Evolutionary conservation across 2,113 vertebrate species (phyloP).

Genomic region (Steatornis caripensis): DNA sequence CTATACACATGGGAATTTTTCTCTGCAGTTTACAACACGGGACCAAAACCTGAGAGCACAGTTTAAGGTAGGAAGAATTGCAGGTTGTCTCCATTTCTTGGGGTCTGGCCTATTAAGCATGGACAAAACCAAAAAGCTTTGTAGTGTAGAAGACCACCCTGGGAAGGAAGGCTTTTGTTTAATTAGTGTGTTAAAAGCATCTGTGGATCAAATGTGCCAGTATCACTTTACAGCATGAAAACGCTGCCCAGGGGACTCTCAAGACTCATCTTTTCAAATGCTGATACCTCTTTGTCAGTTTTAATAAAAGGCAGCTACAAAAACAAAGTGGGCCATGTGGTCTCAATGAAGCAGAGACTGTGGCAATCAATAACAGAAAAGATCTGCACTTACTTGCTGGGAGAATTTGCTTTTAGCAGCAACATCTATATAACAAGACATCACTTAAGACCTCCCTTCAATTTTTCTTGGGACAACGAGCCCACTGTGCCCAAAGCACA

Average conservation of each 20-base stretch:
- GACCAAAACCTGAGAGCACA: neutral
- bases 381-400: constrained; percentile 24
- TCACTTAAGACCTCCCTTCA: constrained; percentile 1
- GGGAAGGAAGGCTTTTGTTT: constrained; percentile 45
- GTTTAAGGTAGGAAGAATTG: neutral
- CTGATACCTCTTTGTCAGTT: constrained; percentile 62
- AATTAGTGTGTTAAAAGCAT: constrained; percentile 56
- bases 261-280: constrained; percentile 37
- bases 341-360: constrained; percentile 41
- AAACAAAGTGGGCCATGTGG: constrained; percentile 60
- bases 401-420: constrained; percentile 48
- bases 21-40: neutral
- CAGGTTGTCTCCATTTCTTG: neutral
- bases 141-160: constrained; percentile 3
- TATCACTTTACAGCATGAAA: constrained; percentile 54
- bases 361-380: constrained; percentile 47
- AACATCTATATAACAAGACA: constrained; percentile 29
- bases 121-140: neutral
- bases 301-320: constrained; percentile 63
- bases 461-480: constrained; percentile 44
- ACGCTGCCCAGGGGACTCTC: constrained; percentile 19
- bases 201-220: constrained; percentile 48
- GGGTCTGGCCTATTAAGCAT: neutral
- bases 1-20: neutral
- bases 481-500: constrained; percentile 29